Evolutionary conservation across 1,140 invertebrate species (phyloP).

Genomic region (Copidosoma floridanum): DNA sequence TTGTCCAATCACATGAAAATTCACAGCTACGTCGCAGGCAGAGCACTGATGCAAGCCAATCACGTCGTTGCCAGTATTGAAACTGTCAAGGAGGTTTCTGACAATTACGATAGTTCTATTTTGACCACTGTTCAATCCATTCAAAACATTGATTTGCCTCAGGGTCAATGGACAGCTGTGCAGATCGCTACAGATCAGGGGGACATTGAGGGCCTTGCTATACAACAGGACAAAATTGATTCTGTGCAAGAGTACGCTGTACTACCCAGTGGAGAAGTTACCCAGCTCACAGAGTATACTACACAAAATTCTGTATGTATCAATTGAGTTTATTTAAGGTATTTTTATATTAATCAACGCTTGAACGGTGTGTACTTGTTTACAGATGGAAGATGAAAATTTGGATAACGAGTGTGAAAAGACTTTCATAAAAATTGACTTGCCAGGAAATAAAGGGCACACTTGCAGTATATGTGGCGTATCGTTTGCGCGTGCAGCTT

Average conservation of each 20-base stretch:
- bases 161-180: slow-evolving; percentile 47
- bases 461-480: slow-evolving; percentile 46
- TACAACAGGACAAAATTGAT: slow-evolving; percentile 41
- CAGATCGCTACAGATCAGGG: slow-evolving; percentile 39
- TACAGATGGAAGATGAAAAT: slow-evolving; percentile 41
- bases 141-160: slow-evolving; percentile 39
- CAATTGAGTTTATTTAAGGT: slow-evolving; percentile 42
- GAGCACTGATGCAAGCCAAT: slow-evolving; percentile 43
- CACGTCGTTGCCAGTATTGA: slow-evolving; percentile 23
- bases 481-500: slow-evolving; percentile 40
- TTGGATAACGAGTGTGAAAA: slow-evolving; percentile 27
- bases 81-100: slow-evolving; percentile 34
- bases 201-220: slow-evolving; percentile 28
- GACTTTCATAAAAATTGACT: slow-evolving; percentile 33
- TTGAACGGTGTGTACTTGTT: too few relatives aligned
- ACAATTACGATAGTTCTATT: slow-evolving; percentile 30
- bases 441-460: slow-evolving; percentile 34
- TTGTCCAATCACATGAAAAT: slow-evolving; percentile 59
- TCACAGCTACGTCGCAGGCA: slow-evolving; percentile 53
- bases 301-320: slow-evolving; percentile 33
- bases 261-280: slow-evolving; percentile 47
- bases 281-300: slow-evolving; percentile 47
- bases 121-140: slow-evolving; percentile 33
- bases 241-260: slow-evolving; percentile 48
- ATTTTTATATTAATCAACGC: slow-evolving; percentile 37